Percentiles rank a stretch among this genome's conserved stretches.
Conservation (phyloP, 2,888 invertebrate genomes). For the Camponotus fellah region DNA sequence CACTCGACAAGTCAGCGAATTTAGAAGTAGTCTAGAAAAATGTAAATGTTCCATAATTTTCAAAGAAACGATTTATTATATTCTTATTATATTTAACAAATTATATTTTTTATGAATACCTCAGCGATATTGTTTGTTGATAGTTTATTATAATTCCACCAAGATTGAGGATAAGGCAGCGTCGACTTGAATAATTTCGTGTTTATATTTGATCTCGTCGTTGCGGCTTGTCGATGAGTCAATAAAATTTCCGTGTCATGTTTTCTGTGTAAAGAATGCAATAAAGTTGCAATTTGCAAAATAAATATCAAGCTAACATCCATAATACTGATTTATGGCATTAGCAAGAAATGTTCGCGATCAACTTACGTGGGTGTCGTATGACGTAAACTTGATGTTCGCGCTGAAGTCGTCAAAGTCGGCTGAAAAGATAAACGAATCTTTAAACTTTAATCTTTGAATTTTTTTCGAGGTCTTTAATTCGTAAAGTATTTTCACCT, state of each 20-base stretch:
- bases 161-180: not conserved
- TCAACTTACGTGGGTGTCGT: conserved; percentile 18
- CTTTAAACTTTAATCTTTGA: not conserved
- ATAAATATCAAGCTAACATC: not conserved
- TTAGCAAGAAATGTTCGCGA: not conserved
- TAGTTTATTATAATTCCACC: conserved; percentile 3
- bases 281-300: not conserved
- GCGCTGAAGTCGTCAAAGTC: not conserved
- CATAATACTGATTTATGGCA: not conserved
- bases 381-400: not conserved
- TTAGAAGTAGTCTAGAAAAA: not conserved
- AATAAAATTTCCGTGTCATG: not conserved
- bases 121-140: not conserved
- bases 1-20: not conserved
- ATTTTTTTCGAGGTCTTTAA: not conserved
- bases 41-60: not conserved
- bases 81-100: not conserved
- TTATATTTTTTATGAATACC: not conserved
- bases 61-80: not conserved
- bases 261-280: not conserved
- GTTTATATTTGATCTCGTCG: conserved; percentile 5
- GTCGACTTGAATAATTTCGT: not conserved
- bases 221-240: not conserved
- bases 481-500: conserved; percentile 2
- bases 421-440: conserved; percentile 17